Evolutionary conservation across 2,113 vertebrate genomes (phyloP).

Genomic region (Dermatemys mawii): DNA sequence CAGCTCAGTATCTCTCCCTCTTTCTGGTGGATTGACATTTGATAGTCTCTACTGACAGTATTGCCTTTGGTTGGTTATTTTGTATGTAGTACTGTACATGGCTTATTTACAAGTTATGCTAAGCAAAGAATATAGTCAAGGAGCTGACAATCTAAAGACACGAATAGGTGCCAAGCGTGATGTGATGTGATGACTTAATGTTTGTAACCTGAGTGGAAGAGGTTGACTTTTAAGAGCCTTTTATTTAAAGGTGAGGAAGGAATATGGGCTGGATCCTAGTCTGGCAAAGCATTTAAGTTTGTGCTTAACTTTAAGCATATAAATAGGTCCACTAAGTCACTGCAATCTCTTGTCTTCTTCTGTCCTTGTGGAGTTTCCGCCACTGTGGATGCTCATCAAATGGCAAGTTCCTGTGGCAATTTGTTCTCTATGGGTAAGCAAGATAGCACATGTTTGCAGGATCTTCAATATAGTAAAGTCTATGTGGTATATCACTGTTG

Average conservation of each 20-base stretch:
- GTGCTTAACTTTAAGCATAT: neutral
- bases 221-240: neutral
- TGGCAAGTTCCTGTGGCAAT: neutral
- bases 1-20: neutral
- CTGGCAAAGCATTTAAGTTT: conserved; percentile 4
- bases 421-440: neutral
- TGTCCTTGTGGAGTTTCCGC: neutral
- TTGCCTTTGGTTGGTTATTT: neutral
- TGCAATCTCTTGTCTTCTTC: neutral
- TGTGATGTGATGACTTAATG: neutral
- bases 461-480: neutral
- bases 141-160: conserved; percentile 17
- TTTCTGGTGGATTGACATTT: fast-evolving
- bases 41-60: fast-evolving
- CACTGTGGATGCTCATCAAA: neutral
- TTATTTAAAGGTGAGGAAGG: neutral
- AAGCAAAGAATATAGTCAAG: neutral
- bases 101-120: neutral
- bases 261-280: conserved; percentile 12
- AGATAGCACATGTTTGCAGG: neutral
- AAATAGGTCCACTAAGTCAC: neutral
- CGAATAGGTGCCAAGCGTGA: neutral
- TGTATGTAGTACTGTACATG: fast-evolving
- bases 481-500: neutral
- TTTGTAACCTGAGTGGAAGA: neutral